These are phyloP conservation scores for Telmatherina bonti DNA, from an alignment of 2,797 vertebrate genomes.

Conservation along the genomic window DNA sequence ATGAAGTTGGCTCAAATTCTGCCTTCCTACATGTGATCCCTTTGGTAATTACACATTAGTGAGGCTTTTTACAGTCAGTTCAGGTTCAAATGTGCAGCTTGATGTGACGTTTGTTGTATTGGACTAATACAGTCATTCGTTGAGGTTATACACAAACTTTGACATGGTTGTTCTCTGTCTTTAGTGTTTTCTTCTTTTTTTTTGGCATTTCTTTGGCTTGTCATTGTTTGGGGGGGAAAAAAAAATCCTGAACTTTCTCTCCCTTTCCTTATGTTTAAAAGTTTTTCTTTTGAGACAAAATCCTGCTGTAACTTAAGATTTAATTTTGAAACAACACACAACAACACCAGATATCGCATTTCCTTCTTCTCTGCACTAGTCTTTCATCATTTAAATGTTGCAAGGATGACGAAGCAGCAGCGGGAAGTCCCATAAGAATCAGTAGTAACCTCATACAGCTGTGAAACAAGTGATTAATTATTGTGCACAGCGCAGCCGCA, in stretches of 20 bases:
- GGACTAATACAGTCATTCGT: background rate
- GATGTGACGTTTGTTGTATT: background rate
- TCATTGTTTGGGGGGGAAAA: too few relatives aligned
- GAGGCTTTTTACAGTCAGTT: background rate
- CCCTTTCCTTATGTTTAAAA: background rate
- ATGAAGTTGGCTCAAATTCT: too few relatives aligned
- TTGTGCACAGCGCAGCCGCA: background rate
- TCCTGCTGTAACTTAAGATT: too few relatives aligned
- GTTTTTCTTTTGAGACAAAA: background rate
- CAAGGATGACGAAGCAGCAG: background rate
- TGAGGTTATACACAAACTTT: slow-evolving; percentile 2
- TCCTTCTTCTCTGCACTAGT: too few relatives aligned
- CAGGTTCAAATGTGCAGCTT: background rate
- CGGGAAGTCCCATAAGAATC: background rate
- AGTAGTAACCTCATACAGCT: background rate
- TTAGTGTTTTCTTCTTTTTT: slow-evolving; percentile 6
- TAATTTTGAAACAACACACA: background rate
- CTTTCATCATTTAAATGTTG: background rate
- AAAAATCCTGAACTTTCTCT: too few relatives aligned
- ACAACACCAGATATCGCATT: too few relatives aligned
- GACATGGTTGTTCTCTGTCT: background rate
- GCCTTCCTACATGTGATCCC: background rate
- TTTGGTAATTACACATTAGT: background rate
- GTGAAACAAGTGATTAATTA: background rate
- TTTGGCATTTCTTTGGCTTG: slow-evolving; percentile 34